Conservation (phyloP, 2,113 vertebrate species). For the Oenanthe oenanthe region DNA sequence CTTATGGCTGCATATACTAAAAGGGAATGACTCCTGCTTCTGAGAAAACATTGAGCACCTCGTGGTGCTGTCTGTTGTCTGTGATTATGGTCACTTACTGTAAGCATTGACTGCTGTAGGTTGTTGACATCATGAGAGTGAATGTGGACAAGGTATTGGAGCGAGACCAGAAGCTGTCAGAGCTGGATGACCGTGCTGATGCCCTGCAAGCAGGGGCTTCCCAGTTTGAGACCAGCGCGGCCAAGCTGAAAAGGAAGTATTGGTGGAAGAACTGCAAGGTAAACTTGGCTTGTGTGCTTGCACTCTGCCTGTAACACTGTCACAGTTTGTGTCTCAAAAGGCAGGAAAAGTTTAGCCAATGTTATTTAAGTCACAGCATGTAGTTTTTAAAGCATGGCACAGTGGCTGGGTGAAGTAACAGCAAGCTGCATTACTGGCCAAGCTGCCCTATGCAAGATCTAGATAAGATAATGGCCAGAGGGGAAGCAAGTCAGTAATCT, state of each 20-base stretch:
- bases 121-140: conserved; percentile 97
- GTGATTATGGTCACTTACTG: neutral
- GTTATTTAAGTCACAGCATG: neutral
- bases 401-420: neutral
- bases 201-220: conserved; percentile 94
- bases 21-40: neutral
- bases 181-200: conserved; percentile 92
- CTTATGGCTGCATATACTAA: neutral
- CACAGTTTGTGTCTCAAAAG: neutral
- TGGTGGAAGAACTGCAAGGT: conserved; percentile 90
- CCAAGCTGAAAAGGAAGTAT: conserved; percentile 83
- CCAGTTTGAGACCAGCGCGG: conserved; percentile 92
- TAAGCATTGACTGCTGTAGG: conserved; percentile 65
- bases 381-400: neutral
- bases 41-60: neutral
- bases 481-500: neutral
- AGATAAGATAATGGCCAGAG: neutral
- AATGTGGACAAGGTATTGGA: conserved; percentile 97
- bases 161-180: conserved; percentile 92
- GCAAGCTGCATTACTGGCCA: neutral
- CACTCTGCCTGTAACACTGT: neutral
- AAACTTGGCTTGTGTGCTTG: neutral
- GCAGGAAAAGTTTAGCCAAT: neutral
- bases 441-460: neutral
- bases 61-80: neutral